phyloP scores from a whole-genome alignment of 2,797 vertebrate genomes.

The Sphenopsis melanotis region DNA sequence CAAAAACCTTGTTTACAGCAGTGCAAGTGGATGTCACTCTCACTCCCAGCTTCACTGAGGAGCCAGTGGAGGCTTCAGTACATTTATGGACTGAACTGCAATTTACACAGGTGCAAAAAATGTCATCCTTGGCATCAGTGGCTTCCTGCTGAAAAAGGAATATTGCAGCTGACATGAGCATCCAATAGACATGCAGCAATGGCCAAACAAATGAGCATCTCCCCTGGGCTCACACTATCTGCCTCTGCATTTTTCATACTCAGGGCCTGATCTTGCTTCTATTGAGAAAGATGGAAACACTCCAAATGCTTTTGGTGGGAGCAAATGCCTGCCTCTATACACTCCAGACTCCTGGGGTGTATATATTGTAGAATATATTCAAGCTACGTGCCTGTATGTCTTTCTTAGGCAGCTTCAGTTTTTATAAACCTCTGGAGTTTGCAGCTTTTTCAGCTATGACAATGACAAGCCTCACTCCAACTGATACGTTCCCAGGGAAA shows the following conservation, averaged over 20 bases:
- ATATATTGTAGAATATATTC: neutral
- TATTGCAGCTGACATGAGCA: neutral
- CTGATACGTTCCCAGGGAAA: neutral
- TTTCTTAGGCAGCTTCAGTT: slow-evolving; percentile 4
- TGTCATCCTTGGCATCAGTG: neutral
- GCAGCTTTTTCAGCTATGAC: slow-evolving; percentile 9
- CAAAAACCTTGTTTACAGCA: neutral
- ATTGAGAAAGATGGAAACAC: slow-evolving; percentile 42
- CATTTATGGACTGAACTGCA: neutral
- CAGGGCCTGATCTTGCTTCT: neutral
- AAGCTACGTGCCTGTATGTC: neutral
- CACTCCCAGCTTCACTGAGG: neutral
- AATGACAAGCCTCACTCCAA: neutral
- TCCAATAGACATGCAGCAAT: neutral
- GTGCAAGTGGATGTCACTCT: neutral
- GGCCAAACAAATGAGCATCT: neutral
- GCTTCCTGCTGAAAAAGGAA: neutral
- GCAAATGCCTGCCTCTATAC: neutral
- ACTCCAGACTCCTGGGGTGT: neutral
- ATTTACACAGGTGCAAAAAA: neutral
- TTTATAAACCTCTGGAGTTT: slow-evolving; percentile 29
- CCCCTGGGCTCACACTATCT: neutral
- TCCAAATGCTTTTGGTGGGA: slow-evolving; percentile 37
- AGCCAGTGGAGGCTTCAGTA: neutral
- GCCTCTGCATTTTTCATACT: neutral